Conservation (phyloP, 2,888 invertebrate species). For the Corythucha ciliata region DNA sequence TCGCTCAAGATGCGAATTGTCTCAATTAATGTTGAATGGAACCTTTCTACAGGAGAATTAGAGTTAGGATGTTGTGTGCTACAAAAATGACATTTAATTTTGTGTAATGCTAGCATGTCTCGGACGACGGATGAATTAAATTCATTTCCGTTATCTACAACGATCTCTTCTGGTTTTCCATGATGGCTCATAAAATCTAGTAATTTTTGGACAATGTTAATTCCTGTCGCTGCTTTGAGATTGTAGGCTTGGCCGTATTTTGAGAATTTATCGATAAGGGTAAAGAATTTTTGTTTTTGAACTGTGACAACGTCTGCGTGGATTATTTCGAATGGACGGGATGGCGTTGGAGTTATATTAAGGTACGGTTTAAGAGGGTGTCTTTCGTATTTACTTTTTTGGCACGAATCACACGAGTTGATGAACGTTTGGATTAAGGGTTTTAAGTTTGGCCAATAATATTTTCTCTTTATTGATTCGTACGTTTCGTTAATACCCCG, state of each 20-base stretch:
- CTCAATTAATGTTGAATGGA: constrained; percentile 22
- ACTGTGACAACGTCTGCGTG: constrained; percentile 14
- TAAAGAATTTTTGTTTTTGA: constrained; percentile 16
- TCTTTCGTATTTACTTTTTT: constrained; percentile 13
- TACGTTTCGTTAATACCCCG: constrained; percentile 21
- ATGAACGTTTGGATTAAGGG: constrained; percentile 5
- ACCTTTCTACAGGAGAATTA: constrained; percentile 15
- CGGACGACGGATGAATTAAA: constrained; percentile 12
- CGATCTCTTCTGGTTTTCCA: constrained; percentile 6
- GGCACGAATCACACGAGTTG: constrained; percentile 14
- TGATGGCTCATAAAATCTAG: constrained; percentile 17
- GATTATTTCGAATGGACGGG: constrained; percentile 12
- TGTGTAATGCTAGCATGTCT: constrained; percentile 17
- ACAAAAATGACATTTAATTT: constrained; percentile 20
- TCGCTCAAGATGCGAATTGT: constrained; percentile 13
- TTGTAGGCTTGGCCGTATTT: constrained; percentile 14
- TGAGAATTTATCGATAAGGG: constrained; percentile 16
- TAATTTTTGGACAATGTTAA: constrained; percentile 14
- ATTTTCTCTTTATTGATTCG: constrained; percentile 15
- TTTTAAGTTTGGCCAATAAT: constrained; percentile 22
- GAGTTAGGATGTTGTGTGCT: constrained; percentile 18
- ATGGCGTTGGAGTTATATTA: constrained; percentile 3
- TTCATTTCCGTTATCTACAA: constrained; percentile 19
- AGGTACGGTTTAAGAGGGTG: constrained; percentile 15
- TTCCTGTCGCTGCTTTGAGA: background rate